phyloP scores from a whole-genome alignment of 2,888 invertebrate species.

The Lasioglossum malachurum region DNA sequence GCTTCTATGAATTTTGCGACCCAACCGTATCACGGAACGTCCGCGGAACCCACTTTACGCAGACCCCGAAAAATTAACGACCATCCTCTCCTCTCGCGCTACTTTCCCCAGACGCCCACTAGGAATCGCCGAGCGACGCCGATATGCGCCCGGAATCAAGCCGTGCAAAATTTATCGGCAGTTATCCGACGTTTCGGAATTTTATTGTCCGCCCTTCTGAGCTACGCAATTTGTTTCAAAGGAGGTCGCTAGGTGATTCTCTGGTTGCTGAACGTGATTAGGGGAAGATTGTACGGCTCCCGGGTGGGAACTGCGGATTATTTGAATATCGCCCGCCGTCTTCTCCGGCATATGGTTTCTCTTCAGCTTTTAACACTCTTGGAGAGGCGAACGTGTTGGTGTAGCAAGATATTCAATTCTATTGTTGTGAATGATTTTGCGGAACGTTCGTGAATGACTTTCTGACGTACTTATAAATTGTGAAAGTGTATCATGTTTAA shows the following conservation, averaged over 20 bases:
- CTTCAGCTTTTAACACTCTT: neutral
- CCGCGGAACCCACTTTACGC: conserved; percentile 1
- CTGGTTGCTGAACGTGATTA: conserved; percentile 6
- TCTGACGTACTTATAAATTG: no score
- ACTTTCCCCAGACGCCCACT: neutral
- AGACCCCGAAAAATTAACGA: conserved; percentile 13
- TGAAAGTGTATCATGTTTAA: no score
- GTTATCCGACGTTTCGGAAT: neutral
- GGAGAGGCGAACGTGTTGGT: neutral
- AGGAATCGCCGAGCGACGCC: neutral
- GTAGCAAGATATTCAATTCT: neutral
- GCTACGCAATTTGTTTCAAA: neutral
- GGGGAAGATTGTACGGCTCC: neutral
- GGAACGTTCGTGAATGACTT: no score
- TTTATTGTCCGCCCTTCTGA: neutral
- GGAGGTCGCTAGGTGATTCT: neutral
- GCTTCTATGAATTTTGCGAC: conserved; percentile 33
- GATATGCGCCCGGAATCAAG: neutral
- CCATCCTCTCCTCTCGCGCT: neutral
- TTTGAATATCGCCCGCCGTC: neutral
- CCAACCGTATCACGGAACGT: neutral
- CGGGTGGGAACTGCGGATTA: neutral
- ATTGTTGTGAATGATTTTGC: neutral
- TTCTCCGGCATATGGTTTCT: no score
- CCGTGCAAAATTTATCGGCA: neutral